Percentiles rank a stretch among this genome's conserved stretches.
These are phyloP conservation scores for Oryzias dopingdopingensis DNA, from an alignment of 2,797 vertebrate species.

Conservation along the genomic window DNA sequence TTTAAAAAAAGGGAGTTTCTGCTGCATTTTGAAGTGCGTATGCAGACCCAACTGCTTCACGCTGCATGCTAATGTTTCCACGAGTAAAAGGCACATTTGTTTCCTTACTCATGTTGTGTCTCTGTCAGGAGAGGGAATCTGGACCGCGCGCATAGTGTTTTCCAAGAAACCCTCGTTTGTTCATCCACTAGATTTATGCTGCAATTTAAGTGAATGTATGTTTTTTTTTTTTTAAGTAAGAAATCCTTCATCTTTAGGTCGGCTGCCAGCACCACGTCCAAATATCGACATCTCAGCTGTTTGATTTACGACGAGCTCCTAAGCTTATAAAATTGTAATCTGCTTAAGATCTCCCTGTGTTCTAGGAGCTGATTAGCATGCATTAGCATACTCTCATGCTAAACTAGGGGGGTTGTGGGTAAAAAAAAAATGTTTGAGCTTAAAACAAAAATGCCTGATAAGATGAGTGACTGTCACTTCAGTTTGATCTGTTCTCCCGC, in stretches of 20 bases:
- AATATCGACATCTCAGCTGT: neutral
- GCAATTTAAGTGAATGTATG: no score
- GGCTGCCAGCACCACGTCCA: neutral
- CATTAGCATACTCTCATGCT: neutral
- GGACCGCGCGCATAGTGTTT: neutral
- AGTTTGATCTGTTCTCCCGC: constrained; percentile 23
- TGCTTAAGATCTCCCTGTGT: neutral
- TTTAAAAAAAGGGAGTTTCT: constrained; percentile 21
- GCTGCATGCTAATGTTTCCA: constrained; percentile 24
- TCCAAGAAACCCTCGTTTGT: no score
- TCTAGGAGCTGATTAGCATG: neutral
- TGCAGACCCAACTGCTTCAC: constrained; percentile 32
- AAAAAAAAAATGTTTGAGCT: neutral
- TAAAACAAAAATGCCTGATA: constrained; percentile 14
- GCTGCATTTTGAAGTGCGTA: constrained; percentile 36
- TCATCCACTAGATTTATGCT: no score
- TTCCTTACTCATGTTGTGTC: neutral
- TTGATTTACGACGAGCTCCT: neutral
- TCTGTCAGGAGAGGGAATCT: neutral
- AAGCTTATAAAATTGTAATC: neutral
- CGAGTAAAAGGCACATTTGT: constrained; percentile 10
- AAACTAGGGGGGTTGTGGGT: neutral
- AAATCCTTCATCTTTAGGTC: neutral
- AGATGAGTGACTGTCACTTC: constrained; percentile 24
- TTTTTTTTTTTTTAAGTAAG: no score